Evolutionary conservation across 2,888 invertebrate genomes (phyloP), one percentile per base, ranked within the genome.

Genomic region (Tachina lurida): DNA sequence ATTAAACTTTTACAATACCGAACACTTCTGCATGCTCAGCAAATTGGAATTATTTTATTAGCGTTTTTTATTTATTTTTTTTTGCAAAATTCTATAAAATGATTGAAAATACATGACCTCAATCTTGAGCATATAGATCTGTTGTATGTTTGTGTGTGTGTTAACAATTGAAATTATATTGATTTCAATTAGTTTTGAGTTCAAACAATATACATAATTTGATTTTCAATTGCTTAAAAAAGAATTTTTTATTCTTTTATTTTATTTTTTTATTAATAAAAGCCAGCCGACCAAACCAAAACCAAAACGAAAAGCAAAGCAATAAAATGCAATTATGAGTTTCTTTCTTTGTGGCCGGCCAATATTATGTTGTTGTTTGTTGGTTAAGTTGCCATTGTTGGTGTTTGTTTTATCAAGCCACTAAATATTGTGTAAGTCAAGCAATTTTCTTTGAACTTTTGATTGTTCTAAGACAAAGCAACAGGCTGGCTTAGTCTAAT

Each of bases 381-480:
- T 41, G 39, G 39, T 60, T 49, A 31, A 31, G 10, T 70, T 68
- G 31, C 31, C 31, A 31, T 70, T 60, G 39, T 70, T 70, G 43
- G 31, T 62, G 10, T 68, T 58, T 60, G 31, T 65, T 49, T 65
- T 62, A 67, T 47, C 43, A 62, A 83, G 43, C 60, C 60, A 67
- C 19, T 47, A 77, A 71, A 65, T 82, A 56, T 82, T 83, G 56
- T 71, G 76, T 65, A 82, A 83, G 67, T 31, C 58, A 70, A 82
- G 70, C 56, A 76, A 82, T 82, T 82, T 82, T 56, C 70, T 82
- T 82, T 82, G 82, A 82, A 82, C 73, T 83, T 63, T 83, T 78
- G 83, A 70, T 80, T 77, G 73, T 78, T 79, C 70, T 80, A 52
- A 70, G 58, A 65, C 75, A 43, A 78, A 43, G 13, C 68, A 52